A percentile compares a stretch with the other conserved stretches of the same genome.
Conservation (phyloP, 2,113 vertebrate species). For the Siphamia tubifer region DNA sequence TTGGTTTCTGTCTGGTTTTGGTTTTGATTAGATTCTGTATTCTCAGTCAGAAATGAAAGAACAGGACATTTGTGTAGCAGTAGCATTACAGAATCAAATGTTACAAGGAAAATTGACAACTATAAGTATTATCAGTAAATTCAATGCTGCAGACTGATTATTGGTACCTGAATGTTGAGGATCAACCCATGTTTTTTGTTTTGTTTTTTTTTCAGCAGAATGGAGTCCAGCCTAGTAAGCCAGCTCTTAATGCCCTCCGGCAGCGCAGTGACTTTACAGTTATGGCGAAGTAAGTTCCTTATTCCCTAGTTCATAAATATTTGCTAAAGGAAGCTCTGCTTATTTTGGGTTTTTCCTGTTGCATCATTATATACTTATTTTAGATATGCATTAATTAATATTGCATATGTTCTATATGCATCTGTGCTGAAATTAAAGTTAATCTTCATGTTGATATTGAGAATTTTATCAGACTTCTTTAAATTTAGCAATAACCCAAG, state of each 20-base stretch:
- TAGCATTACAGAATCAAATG: no score
- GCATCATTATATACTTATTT: no score
- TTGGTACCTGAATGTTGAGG: neutral
- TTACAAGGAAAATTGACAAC: no score
- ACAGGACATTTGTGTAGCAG: no score
- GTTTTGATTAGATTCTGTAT: no score
- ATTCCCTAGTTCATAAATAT: neutral
- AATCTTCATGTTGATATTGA: no score
- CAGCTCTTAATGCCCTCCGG: slow-evolving; percentile 80
- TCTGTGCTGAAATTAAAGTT: no score
- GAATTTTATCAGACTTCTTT: no score
- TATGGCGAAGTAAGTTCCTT: slow-evolving; percentile 90
- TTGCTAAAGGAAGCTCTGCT: neutral
- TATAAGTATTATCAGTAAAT: neutral
- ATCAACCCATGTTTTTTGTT: neutral
- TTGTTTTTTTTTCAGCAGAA: slow-evolving; percentile 75
- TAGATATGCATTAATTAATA: neutral
- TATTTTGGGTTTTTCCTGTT: neutral
- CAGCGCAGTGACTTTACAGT: slow-evolving; percentile 92
- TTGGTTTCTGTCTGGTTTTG: no score
- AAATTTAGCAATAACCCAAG: no score
- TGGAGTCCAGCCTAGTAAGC: slow-evolving; percentile 84
- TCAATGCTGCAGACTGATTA: neutral
- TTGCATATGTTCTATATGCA: no score
- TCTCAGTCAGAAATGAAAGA: no score